A percentile compares a stretch with the other conserved stretches of the same genome.
Evolutionary conservation across 2,797 vertebrate genomes (phyloP).

Genomic region (Echiichthys vipera): DNA sequence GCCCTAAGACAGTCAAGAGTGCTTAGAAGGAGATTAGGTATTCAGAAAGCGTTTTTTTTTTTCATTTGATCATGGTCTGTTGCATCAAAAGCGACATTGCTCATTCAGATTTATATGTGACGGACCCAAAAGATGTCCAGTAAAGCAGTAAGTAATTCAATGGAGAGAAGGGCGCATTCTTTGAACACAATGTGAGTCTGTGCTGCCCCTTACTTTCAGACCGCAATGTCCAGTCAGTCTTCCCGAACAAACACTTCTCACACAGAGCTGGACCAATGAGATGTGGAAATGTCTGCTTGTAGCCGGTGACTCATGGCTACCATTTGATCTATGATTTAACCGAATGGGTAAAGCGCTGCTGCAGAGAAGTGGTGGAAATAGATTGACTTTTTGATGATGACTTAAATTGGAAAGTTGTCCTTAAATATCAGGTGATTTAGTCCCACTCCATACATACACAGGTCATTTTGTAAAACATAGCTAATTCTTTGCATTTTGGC

Average conservation of each 20-base stretch:
- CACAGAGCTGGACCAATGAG: constrained; percentile 49
- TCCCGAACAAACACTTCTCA: constrained; percentile 54
- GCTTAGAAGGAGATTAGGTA: neutral
- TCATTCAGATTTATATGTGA: neutral
- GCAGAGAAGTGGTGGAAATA: neutral
- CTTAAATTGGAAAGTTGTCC: neutral
- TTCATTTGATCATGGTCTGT: neutral
- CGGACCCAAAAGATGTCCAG: constrained; percentile 4
- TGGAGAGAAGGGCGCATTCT: constrained; percentile 54
- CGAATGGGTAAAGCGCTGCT: constrained; percentile 29
- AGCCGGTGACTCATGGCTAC: constrained; percentile 67
- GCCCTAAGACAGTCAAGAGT: neutral
- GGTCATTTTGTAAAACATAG: no score
- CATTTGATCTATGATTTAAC: constrained; percentile 57
- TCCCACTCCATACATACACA: no score
- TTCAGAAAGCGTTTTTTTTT: neutral
- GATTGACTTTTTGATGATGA: neutral
- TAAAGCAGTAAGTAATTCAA: constrained; percentile 6
- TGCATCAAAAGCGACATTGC: neutral
- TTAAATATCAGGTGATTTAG: neutral
- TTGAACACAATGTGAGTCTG: constrained; percentile 67
- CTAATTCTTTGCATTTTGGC: no score
- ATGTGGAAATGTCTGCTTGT: constrained; percentile 78
- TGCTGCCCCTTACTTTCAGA: constrained; percentile 35
- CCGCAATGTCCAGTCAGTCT: constrained; percentile 45